Base-by-base conservation (phyloP, 2,113 vertebrate genomes). In the Orthochromis malagaraziensis region DNA sequence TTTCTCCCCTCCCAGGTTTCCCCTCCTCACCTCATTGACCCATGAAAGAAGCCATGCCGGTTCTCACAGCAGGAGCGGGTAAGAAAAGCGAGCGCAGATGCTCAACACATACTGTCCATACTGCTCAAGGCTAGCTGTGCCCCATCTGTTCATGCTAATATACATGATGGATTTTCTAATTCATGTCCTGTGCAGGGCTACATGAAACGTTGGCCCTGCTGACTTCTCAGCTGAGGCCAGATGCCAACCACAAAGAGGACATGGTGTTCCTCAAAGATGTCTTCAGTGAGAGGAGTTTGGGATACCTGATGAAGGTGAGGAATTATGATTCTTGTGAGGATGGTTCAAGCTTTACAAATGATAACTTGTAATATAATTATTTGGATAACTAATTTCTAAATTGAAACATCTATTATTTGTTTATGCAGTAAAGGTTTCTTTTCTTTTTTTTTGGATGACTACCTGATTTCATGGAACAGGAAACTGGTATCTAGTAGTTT, bases 241-340 rank as follows among this genome's bases (percentile, higher is more conserved):
- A 99, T 89, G 98, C 98, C 82, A 99, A 98, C 89, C 98, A 98
- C 93, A 98, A 98, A 91, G 98, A 98, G 91, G 98, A 99, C 92
- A 98, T 99, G 97, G 97, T 98, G 89, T 99, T 99, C 95, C 96
- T 99, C 82, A 97, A 96, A 87, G 97, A 98, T 1, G 97, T 99
- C 84, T 99, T 99, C 96, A 99, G 98, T 80, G 98, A 99, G 89
- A 98, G 96, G 89, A 98, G 98, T 94, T 96, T 99, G 87, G 94
- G 96, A 84, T 99, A 97, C 87, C 93, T 99, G 51, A 98, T 99
- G 97, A 99, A 99, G 97, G 98, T 99, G 90, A 83, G 13, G 26
- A 82, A 45, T 29, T 19, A 14, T 1, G n/a, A 21, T 79, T 51
- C 5, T 54, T 79, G 10, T 54, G 47, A 79, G 2, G 12, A n/a